A percentile compares a stretch with the other conserved stretches of the same genome.
These are phyloP conservation scores for Lamprotornis superbus DNA, from an alignment of 2,113 vertebrate genomes.

Conservation along the genomic window DNA sequence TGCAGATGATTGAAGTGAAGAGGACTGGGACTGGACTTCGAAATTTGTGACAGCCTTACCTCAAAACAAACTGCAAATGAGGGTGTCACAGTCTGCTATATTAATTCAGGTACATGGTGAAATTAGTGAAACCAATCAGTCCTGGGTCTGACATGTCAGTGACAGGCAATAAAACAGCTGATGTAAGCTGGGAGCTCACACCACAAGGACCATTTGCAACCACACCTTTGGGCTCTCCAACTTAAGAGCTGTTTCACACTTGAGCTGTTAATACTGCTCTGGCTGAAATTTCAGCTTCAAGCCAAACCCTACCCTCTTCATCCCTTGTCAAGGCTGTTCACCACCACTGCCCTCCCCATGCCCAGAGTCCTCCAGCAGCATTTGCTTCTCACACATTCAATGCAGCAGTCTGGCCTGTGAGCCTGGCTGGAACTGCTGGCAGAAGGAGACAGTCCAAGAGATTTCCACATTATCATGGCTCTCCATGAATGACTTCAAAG, in stretches of 20 bases:
- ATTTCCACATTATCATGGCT: not conserved
- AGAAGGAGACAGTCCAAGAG: not conserved
- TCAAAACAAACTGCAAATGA: not conserved
- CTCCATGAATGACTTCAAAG: constrained; percentile 34
- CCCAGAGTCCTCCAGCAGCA: not conserved
- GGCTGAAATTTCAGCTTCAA: not conserved
- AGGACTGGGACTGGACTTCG: not conserved
- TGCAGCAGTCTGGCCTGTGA: not conserved
- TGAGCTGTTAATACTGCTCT: not conserved
- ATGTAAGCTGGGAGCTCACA: not conserved
- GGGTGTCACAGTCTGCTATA: not conserved
- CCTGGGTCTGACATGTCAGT: too few species aligned
- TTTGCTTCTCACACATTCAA: not conserved
- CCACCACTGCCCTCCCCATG: not conserved
- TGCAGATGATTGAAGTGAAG: not conserved
- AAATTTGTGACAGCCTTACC: not conserved
- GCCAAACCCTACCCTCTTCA: not conserved
- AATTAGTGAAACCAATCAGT: not conserved
- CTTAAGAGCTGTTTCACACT: not conserved
- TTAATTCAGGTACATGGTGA: not conserved
- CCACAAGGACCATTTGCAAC: not conserved
- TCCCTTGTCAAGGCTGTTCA: not conserved
- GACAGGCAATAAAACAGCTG: not conserved
- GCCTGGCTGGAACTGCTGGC: not conserved
- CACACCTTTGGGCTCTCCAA: not conserved